Conservation (phyloP, 1,140 invertebrate genomes). For the Aphelenchoides avenae region DNA sequence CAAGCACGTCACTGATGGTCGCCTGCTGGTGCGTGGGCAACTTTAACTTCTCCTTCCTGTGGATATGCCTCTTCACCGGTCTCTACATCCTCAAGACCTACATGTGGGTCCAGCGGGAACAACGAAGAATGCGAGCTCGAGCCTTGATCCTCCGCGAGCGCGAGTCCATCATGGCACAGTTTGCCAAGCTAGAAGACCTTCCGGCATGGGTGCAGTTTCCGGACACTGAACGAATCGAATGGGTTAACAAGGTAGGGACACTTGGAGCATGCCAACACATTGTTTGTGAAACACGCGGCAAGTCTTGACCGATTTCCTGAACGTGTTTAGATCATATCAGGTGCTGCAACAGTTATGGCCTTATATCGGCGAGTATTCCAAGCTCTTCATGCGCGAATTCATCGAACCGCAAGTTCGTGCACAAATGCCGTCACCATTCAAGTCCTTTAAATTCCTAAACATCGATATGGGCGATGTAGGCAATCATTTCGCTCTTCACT, state of each 20-base stretch:
- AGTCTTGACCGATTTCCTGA: not conserved
- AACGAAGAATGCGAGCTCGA: conserved; percentile 27
- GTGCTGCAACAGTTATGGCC: conserved; percentile 56
- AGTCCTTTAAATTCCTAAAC: conserved; percentile 56
- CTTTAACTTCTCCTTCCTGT: conserved; percentile 45
- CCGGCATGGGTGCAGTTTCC: conserved; percentile 58
- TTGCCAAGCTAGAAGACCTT: conserved; percentile 41
- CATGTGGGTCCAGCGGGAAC: conserved; percentile 42
- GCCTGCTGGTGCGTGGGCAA: conserved; percentile 43
- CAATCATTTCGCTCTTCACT: not conserved
- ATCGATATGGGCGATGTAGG: conserved; percentile 53
- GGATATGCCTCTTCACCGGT: conserved; percentile 41
- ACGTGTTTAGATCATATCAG: too few species aligned
- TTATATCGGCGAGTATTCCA: conserved; percentile 53
- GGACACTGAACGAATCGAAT: conserved; percentile 57
- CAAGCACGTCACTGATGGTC: conserved; percentile 31
- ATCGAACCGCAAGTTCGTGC: conserved; percentile 56
- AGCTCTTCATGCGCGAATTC: conserved; percentile 51
- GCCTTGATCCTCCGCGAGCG: conserved; percentile 24
- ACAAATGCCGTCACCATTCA: conserved; percentile 58
- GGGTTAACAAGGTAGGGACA: conserved; percentile 55
- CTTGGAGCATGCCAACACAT: too few species aligned
- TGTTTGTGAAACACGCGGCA: not conserved
- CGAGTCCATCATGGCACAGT: conserved; percentile 51
- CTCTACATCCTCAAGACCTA: conserved; percentile 42